These are phyloP conservation scores for Drosophila borborema DNA, from an alignment of 2,888 invertebrate genomes.

Conservation along the genomic window DNA sequence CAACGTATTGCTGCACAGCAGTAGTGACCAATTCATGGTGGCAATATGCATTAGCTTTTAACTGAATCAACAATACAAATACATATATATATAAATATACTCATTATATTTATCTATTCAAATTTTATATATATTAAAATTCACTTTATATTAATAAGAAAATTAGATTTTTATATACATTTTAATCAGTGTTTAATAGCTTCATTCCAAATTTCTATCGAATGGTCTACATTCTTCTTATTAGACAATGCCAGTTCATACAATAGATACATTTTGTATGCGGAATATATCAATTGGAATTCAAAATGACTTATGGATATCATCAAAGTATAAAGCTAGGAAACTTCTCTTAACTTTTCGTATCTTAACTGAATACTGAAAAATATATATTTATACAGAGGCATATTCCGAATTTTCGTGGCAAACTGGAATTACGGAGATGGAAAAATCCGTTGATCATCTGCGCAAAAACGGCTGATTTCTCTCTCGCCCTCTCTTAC, in stretches of 20 bases:
- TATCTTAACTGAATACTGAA: conserved; percentile 9
- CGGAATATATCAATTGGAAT: conserved; percentile 33
- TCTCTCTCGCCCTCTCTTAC: neutral
- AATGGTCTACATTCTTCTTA: conserved; percentile 67
- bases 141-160: neutral
- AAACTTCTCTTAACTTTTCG: too few relatives aligned
- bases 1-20: conserved; percentile 77
- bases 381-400: too few relatives aligned
- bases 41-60: conserved; percentile 64
- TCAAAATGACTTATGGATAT: conserved; percentile 65
- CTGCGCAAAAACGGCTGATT: too few relatives aligned
- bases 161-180: too few relatives aligned
- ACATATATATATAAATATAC: too few relatives aligned
- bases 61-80: conserved; percentile 27
- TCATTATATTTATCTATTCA: neutral
- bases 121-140: conserved; percentile 5
- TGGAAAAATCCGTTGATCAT: too few relatives aligned
- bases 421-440: too few relatives aligned
- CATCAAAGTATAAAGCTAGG: conserved; percentile 55
- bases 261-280: conserved; percentile 24
- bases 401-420: too few relatives aligned
- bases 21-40: conserved; percentile 31
- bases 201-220: conserved; percentile 26
- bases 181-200: conserved; percentile 1
- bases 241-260: conserved; percentile 71